Evolutionary conservation across 2,113 vertebrate species (phyloP), one percentile per base, ranked within the genome.

Genomic region (Morone saxatilis): DNA sequence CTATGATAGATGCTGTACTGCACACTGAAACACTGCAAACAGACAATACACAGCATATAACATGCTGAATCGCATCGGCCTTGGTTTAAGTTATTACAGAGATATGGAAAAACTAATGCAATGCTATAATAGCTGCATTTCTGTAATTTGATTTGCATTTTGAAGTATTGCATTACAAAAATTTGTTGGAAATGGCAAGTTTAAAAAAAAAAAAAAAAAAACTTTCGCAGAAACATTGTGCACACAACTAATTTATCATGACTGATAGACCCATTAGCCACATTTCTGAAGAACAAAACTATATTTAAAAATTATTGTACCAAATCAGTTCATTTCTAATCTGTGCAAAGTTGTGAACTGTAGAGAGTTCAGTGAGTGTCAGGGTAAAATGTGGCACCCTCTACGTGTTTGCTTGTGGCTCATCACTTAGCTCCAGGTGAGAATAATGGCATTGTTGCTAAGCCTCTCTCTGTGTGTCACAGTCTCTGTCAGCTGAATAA

Each of bases 401-500:
- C 43, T 43, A n/a, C 13, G 14, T 59, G 53, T 43, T 63, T 72
- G 25, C 79, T 60, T 16, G 0, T 43, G 53, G 10, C 70, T 84
- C 73, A 67, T 84, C 87, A 72, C 65, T 81, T 69, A 61, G 84
- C 68, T 86, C 80, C 86, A 92, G 89, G 91, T 92, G 86, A 92
- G 87, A 86, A 83, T 71, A 86, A 85, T 86, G 62, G 67, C 65
- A 54, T 90, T 82, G 83, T 90, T 70, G 76, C 80, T 78, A 63
- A 90, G 86, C 71, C 83, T 86, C 68, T 76, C 80, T 71, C 66
- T 72, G 61, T 79, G 67, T 80, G 85, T 80, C 16, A 7, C 53
- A 71, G 74, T 71, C 69, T 83, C 67, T 89, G n/a, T 91, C 80
- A 80, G 84, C 82, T 89, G 92, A 93, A 92, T 93, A 94, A 88